Conservation (phyloP, 2,888 invertebrate species). For the Drosophila mayaguana region DNA sequence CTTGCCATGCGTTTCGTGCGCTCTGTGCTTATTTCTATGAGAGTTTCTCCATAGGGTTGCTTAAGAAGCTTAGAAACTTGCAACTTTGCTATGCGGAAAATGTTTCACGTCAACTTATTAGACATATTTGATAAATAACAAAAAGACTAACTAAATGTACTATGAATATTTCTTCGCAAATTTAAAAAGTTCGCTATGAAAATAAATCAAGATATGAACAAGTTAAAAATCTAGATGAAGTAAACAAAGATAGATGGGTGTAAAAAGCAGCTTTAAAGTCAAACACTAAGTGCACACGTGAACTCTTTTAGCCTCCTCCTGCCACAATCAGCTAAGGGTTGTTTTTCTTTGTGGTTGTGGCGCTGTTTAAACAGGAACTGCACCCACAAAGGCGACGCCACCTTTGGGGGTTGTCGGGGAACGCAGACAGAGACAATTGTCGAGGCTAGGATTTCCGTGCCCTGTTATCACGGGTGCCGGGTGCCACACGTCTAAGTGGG, state of each 20-base stretch:
- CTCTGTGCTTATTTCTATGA: background rate
- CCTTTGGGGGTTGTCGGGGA: conserved; percentile 51
- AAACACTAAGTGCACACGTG: conserved; percentile 66
- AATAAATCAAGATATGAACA: too few relatives aligned
- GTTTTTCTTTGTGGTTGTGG: conserved; percentile 41
- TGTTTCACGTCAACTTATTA: conserved; percentile 1
- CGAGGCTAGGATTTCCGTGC: conserved; percentile 62
- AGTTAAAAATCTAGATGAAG: background rate
- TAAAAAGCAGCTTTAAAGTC: conserved; percentile 36
- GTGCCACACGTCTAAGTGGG: conserved; percentile 52
- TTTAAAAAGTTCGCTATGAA: background rate
- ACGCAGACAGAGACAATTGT: conserved; percentile 47
- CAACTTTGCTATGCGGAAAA: background rate
- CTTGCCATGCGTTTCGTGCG: background rate
- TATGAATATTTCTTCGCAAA: background rate
- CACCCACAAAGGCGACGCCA: conserved; percentile 60
- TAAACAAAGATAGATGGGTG: background rate
- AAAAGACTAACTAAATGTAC: background rate
- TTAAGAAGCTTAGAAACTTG: background rate
- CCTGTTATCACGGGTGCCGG: conserved; percentile 55
- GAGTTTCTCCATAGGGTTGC: background rate
- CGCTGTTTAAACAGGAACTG: conserved; percentile 56
- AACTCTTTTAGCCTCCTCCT: conserved; percentile 55
- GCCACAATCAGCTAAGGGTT: conserved; percentile 56
- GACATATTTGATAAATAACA: background rate